These are phyloP conservation scores for Argynnis bischoffii DNA, from an alignment of 2,888 invertebrate species.

Conservation along the genomic window DNA sequence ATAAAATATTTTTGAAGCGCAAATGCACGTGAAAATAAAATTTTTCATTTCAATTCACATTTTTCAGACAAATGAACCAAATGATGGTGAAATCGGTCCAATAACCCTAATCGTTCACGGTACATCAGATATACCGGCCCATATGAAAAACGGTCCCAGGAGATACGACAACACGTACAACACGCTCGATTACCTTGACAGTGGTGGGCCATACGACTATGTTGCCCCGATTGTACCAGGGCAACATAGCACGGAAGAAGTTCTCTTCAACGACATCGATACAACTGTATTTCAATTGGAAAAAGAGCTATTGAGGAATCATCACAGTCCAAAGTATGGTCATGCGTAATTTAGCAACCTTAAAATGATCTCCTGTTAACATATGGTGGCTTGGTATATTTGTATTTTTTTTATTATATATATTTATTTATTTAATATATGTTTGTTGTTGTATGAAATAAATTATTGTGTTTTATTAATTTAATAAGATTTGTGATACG, in stretches of 20 bases:
- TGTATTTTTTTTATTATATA: conserved; percentile 7
- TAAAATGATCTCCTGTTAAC: conserved; percentile 23
- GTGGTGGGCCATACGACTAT: conserved; percentile 38
- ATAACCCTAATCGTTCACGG: conserved; percentile 87
- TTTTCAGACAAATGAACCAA: conserved; percentile 66
- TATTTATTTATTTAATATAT: neutral
- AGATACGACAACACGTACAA: conserved; percentile 80
- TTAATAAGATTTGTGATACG: too few relatives aligned
- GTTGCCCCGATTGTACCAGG: conserved; percentile 51
- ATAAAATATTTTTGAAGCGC: neutral
- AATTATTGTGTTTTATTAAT: too few relatives aligned
- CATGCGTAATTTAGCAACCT: neutral
- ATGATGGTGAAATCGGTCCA: conserved; percentile 83
- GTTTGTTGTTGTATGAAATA: too few relatives aligned
- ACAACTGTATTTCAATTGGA: conserved; percentile 55
- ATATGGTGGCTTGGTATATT: conserved; percentile 30
- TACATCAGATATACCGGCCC: conserved; percentile 83
- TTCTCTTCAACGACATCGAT: conserved; percentile 47
- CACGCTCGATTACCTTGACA: conserved; percentile 43
- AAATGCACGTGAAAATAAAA: neutral
- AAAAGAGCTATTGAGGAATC: conserved; percentile 62
- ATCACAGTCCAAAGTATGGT: conserved; percentile 54
- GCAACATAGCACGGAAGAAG: conserved; percentile 47
- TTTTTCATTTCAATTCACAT: neutral
- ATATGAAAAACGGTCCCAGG: conserved; percentile 82